Base-by-base conservation (phyloP, 2,797 vertebrate species). In the Danionella dracula region DNA sequence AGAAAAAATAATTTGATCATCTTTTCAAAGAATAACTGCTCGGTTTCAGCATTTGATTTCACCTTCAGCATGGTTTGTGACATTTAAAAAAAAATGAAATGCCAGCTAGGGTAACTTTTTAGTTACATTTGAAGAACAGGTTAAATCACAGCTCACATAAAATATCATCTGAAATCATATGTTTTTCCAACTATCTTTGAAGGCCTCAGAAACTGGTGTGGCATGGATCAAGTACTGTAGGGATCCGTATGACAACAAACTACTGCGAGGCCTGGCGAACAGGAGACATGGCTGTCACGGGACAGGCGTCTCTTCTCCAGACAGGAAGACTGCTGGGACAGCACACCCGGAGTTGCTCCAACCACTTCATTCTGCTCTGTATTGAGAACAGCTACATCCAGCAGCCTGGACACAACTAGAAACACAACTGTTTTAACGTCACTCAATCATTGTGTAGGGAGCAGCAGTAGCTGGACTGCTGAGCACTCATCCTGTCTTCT, bases 231-330 rank as follows among this genome's bases (percentile, higher is more conserved):
- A 92, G 76, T 41, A 4, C 80, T 0, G 72, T 76, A 1, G 95
- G 95, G 5, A 89, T 92, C 73, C 91, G 95, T 16, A 83, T 91
- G 66, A 90, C 91, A 66, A 85, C 83, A 34, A 94, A 87, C 82
- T 97, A 98, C 89, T 98, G 95, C 54, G 93, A 96, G 86, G 93
- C 93, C 0, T 98, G 95, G 95, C 84, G 92, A 68, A 91, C 89
- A 1, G 82, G 80, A 0, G 88, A 90, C 68, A 29, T 75, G 80
- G 88, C 90, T 0, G 90, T 93, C 78, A 89, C 80, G 0, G 95
- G 94, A 65, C 88, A 94, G 73, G 94, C 92, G 0, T 93, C 94
- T 0, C 85, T 89, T 0, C 88, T 98, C 75, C 86, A 87, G 76
- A 90, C 84, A 0, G 94, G 94, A 41, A 92, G 89, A 19, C 87